phyloP scores from a whole-genome alignment of 2,113 vertebrate species.

The Pseudopipra pipra region DNA sequence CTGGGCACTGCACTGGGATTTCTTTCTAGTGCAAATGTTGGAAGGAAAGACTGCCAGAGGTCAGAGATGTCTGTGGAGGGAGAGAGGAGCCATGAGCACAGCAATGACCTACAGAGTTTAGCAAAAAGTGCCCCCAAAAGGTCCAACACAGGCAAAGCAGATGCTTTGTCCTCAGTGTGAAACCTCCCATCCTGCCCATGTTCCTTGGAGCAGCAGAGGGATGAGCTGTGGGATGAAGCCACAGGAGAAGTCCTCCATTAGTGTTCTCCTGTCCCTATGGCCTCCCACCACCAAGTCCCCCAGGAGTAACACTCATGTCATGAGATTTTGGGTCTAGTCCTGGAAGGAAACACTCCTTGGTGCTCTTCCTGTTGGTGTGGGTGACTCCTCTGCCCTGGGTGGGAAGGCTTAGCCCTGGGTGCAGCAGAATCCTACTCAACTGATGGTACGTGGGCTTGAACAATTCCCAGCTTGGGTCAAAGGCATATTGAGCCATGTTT shows the following conservation, averaged over 20 bases:
- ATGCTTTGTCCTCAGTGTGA: background rate
- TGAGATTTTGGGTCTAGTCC: background rate
- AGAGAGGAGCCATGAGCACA: background rate
- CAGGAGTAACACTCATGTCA: background rate
- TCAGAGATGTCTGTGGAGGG: background rate
- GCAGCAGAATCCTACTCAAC: background rate
- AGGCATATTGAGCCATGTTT: background rate
- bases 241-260: background rate
- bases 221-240: background rate
- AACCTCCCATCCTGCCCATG: background rate
- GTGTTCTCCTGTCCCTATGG: background rate
- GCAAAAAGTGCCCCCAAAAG: background rate
- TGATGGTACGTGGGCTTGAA: accelerated
- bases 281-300: background rate
- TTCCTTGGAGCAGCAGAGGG: background rate
- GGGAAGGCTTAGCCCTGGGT: background rate
- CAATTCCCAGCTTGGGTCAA: accelerated
- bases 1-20: background rate
- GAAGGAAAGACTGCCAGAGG: background rate
- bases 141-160: background rate
- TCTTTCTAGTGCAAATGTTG: background rate
- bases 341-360: background rate
- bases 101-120: background rate
- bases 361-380: background rate
- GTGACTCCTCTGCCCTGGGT: background rate